Percentiles rank a stretch among this genome's conserved stretches.
phyloP scores from a whole-genome alignment of 1,140 invertebrate species.

The Drosophila varians region DNA sequence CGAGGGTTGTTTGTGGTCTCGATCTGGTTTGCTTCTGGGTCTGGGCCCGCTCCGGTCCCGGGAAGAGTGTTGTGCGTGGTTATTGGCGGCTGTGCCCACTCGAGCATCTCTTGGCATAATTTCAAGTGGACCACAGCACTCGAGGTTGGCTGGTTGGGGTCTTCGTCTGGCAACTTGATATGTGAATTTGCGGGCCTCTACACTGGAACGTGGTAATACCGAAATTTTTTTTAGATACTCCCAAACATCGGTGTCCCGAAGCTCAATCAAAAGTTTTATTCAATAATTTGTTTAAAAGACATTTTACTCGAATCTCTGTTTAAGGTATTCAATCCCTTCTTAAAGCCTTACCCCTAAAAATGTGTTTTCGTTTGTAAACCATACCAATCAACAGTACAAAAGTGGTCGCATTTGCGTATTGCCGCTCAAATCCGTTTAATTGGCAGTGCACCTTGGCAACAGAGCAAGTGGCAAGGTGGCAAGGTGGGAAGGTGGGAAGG shows the following conservation, averaged over 20 bases:
- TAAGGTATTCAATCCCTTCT: not conserved
- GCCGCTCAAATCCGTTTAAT: slow-evolving; percentile 33
- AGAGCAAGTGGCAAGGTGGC: slow-evolving; percentile 1
- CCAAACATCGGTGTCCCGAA: no score
- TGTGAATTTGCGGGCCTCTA: slow-evolving; percentile 1
- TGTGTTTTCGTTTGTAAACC: not conserved
- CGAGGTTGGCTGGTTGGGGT: slow-evolving; percentile 24
- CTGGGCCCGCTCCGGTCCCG: not conserved
- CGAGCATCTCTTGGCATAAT: slow-evolving; percentile 49
- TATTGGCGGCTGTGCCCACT: slow-evolving; percentile 48
- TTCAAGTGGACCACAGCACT: slow-evolving; percentile 46
- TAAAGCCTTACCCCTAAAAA: not conserved
- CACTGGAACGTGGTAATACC: not conserved
- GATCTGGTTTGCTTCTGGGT: slow-evolving; percentile 7
- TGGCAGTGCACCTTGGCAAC: slow-evolving; percentile 44
- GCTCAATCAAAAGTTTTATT: no score
- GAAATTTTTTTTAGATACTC: no score
- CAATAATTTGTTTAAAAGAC: no score
- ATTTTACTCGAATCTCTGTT: no score
- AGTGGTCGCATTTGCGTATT: slow-evolving; percentile 31
- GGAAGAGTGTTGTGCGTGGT: slow-evolving; percentile 42
- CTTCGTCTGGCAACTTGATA: slow-evolving; percentile 37
- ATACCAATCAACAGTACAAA: slow-evolving; percentile 18
- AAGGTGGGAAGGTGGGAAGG: not conserved
- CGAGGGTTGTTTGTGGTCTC: slow-evolving; percentile 67